Conservation (phyloP, 1,140 invertebrate species). For the Euschistus heros region DNA sequence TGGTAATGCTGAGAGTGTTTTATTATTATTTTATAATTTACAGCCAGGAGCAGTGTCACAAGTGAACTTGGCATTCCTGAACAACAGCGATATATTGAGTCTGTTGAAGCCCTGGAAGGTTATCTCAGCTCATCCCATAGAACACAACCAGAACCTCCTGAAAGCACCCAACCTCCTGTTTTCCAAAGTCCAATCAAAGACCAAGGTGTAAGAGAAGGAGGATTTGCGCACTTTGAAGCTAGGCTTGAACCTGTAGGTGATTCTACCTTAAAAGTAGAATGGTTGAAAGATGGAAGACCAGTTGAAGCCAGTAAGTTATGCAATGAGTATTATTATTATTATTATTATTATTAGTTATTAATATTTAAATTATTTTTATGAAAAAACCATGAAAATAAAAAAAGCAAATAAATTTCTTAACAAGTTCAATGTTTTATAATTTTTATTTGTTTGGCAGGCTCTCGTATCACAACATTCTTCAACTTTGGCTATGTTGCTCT, state of each 20-base stretch:
- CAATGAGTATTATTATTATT: too few relatives aligned
- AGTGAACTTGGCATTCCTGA: slow-evolving; percentile 80
- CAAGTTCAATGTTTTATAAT: background rate
- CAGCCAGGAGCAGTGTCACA: slow-evolving; percentile 65
- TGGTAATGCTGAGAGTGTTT: background rate
- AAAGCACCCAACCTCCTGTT: slow-evolving; percentile 67
- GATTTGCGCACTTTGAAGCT: slow-evolving; percentile 92
- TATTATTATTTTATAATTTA: background rate
- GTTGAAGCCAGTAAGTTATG: slow-evolving; percentile 68
- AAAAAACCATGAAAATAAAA: too few relatives aligned
- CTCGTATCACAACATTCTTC: slow-evolving; percentile 86
- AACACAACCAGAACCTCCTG: slow-evolving; percentile 52
- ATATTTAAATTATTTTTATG: background rate
- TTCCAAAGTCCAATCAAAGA: slow-evolving; percentile 90
- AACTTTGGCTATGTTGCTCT: slow-evolving; percentile 95
- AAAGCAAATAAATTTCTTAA: background rate
- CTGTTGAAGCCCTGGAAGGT: slow-evolving; percentile 85
- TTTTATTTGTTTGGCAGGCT: slow-evolving; percentile 40
- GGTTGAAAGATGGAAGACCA: slow-evolving; percentile 85
- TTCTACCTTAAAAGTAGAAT: slow-evolving; percentile 82
- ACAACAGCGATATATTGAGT: slow-evolving; percentile 85
- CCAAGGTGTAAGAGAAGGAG: slow-evolving; percentile 82
- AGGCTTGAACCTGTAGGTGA: slow-evolving; percentile 87
- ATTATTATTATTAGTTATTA: background rate
- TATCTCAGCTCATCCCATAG: slow-evolving; percentile 50